Base-by-base conservation (phyloP, 2,797 vertebrate genomes). In the Myoxocephalus aenaeus region DNA sequence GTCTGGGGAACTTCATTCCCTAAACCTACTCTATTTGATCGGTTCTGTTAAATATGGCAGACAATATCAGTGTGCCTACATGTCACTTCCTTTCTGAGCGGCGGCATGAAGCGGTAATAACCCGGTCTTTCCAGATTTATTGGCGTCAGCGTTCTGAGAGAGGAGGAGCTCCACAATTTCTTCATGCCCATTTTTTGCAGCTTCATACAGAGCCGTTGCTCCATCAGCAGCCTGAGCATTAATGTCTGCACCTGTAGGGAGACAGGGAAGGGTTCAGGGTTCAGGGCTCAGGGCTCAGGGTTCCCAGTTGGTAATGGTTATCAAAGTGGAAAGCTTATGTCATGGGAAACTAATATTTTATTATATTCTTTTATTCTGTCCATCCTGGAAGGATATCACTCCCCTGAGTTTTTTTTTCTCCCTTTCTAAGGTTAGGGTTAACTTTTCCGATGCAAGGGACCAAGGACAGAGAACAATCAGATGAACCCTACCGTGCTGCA, bases 131-230 rank as follows among this genome's bases (percentile, higher is more conserved):
- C 97, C 97, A 15, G 95, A 81, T 92, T 94, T 97, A 92, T 99
- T 99, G 85, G 97, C 95, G 4, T 99, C 96, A 0, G 97, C 97
- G 0, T 93, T 97, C 79, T 97, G 96, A 0, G 96, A 95, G 57
- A 99, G 88, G 42, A 99, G 96, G 15, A 98, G 94, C 75, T 96
- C 92, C 79, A 97, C 96, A 2, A 96, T 84, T 0, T 87, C 78
- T 36, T 93, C 77, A 0, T 99, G 97, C 17, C 94, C 96, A 0
- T 98, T 98, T 93, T 99, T 99, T 83, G 94, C 92, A 32, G 97
- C 96, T 92, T 99, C 98, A 14, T 96, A 98, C 73, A 99, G 95
- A 44, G 98, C 96, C 0, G 97, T 96, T 1, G 97, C 96, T 0
- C 94, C 95, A 68, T 99, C 97, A 9, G 94, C 91, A 51, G 97